phyloP scores from a whole-genome alignment of 2,888 invertebrate species.

The Eulithis testata region DNA sequence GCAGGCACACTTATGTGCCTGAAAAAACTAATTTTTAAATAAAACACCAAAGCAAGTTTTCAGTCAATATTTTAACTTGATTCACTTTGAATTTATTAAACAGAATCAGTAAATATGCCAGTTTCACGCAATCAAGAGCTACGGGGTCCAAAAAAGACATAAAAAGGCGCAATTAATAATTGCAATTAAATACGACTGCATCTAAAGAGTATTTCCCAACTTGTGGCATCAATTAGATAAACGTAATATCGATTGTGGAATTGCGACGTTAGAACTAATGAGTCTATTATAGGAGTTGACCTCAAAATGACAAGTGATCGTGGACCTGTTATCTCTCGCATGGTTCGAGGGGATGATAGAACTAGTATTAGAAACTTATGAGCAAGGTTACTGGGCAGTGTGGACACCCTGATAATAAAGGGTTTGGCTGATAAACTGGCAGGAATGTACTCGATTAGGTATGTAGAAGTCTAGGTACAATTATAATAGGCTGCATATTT shows the following conservation, averaged over 20 bases:
- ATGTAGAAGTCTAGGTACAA: no score
- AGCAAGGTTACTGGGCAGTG: no score
- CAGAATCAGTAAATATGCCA: no score
- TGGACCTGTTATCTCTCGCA: conserved; percentile 14
- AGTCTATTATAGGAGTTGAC: conserved; percentile 29
- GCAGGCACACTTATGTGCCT: no score
- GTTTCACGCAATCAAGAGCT: background rate
- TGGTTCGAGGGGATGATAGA: conserved; percentile 21
- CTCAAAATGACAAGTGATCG: conserved; percentile 26
- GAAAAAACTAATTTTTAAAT: background rate
- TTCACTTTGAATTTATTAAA: no score
- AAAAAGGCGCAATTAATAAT: background rate
- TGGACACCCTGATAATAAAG: background rate
- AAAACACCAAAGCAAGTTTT: background rate
- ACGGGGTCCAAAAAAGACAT: background rate
- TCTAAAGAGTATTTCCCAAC: conserved; percentile 41
- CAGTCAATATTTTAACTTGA: no score
- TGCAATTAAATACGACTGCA: conserved; percentile 25
- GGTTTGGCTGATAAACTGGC: background rate
- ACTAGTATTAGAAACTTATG: background rate
- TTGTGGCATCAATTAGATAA: conserved; percentile 56
- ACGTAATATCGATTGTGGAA: conserved; percentile 48
- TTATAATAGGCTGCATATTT: no score
- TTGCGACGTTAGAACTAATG: conserved; percentile 48
- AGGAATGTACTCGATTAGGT: background rate